These are phyloP conservation scores for Antechinus stuartii DNA, from an alignment of 2,113 vertebrate genomes.

Conservation along the genomic window DNA sequence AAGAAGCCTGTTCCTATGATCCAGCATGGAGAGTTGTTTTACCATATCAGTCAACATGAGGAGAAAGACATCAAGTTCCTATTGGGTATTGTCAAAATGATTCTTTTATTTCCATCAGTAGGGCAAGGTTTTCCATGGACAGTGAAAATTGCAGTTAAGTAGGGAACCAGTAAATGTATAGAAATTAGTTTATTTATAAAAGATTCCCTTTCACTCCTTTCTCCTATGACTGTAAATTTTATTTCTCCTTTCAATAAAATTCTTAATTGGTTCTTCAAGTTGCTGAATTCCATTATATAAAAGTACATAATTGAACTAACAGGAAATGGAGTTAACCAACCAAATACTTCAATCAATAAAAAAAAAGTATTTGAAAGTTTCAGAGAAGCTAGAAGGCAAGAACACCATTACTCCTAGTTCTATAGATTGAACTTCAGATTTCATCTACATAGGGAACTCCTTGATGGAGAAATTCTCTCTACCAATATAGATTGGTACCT, in stretches of 20 bases:
- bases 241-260: slow-evolving; percentile 79
- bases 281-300: slow-evolving; percentile 53
- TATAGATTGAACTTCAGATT: not conserved
- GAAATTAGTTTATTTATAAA: slow-evolving; percentile 57
- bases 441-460: not conserved
- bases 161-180: slow-evolving; percentile 67
- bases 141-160: slow-evolving; percentile 66
- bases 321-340: slow-evolving; percentile 52
- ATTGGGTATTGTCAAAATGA: slow-evolving; percentile 60
- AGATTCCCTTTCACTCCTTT: slow-evolving; percentile 70
- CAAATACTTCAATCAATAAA: slow-evolving; percentile 30
- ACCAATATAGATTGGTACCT: not conserved
- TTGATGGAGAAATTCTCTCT: not conserved
- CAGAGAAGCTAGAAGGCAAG: slow-evolving; percentile 45
- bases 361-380: slow-evolving; percentile 47
- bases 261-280: slow-evolving; percentile 72
- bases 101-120: slow-evolving; percentile 73
- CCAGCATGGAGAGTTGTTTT: slow-evolving; percentile 65
- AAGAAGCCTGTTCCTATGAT: slow-evolving; percentile 58
- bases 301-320: slow-evolving; percentile 50
- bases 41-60: slow-evolving; percentile 70
- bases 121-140: slow-evolving; percentile 53
- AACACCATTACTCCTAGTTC: not conserved
- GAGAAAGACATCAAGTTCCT: slow-evolving; percentile 1
- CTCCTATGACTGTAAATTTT: slow-evolving; percentile 68